Percentiles rank a stretch among this genome's conserved stretches.
phyloP scores from a whole-genome alignment of 1,140 invertebrate genomes.

The Theocolax elegans region DNA sequence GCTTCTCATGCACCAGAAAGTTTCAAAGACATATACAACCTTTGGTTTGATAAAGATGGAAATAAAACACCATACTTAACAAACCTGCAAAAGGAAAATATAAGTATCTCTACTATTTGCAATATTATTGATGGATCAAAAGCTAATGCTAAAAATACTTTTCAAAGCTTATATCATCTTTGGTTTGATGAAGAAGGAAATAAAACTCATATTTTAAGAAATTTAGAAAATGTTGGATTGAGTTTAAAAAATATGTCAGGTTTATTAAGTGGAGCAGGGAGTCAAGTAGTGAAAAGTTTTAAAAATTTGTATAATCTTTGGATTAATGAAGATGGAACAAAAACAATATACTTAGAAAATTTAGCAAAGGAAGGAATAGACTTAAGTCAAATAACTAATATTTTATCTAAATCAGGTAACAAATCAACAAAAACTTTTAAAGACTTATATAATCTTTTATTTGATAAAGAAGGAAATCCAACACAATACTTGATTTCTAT shows the following conservation, averaged over 20 bases:
- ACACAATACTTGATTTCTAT: slow-evolving; percentile 48
- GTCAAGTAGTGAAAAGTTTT: not conserved
- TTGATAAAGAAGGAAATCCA: slow-evolving; percentile 46
- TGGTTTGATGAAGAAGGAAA: slow-evolving; percentile 49
- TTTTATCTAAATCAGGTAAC: slow-evolving; percentile 42
- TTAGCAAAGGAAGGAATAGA: slow-evolving; percentile 13
- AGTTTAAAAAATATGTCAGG: slow-evolving; percentile 18
- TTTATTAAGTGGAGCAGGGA: slow-evolving; percentile 13
- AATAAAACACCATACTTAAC: slow-evolving; percentile 9
- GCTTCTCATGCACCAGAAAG: not conserved
- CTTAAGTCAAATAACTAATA: not conserved
- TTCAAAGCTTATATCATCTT: slow-evolving; percentile 47
- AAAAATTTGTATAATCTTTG: slow-evolving; percentile 31
- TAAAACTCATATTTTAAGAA: slow-evolving; percentile 44
- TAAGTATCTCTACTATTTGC: slow-evolving; percentile 31
- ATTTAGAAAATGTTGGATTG: slow-evolving; percentile 11
- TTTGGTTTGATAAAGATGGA: slow-evolving; percentile 32
- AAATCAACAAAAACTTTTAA: slow-evolving; percentile 41
- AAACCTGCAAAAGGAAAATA: slow-evolving; percentile 12
- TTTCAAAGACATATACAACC: slow-evolving; percentile 20
- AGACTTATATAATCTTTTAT: slow-evolving; percentile 48
- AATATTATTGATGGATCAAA: slow-evolving; percentile 36
- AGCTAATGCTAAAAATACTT: slow-evolving; percentile 35
- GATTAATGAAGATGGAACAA: slow-evolving; percentile 17
- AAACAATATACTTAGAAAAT: not conserved